These are phyloP conservation scores for Lagopus muta DNA, from an alignment of 2,113 vertebrate genomes.

Conservation along the genomic window DNA sequence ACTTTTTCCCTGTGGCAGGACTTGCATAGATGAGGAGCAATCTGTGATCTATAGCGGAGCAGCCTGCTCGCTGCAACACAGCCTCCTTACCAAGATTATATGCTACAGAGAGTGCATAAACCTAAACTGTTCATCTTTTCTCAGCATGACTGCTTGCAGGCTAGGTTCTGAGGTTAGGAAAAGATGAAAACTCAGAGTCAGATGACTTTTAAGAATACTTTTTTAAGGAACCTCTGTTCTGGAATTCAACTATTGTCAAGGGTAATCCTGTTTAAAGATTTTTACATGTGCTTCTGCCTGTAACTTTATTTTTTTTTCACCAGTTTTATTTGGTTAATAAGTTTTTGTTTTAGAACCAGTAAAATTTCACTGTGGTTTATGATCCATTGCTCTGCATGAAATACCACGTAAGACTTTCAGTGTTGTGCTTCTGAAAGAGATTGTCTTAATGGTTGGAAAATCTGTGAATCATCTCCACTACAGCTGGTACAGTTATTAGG, in stretches of 20 bases:
- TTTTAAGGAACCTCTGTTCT: neutral
- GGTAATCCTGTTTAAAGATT: neutral
- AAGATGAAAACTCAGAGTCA: conserved; percentile 3
- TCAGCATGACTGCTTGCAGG: neutral
- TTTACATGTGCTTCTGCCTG: neutral
- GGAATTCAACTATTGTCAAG: neutral
- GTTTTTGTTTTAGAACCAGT: conserved; percentile 58
- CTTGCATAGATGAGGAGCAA: neutral
- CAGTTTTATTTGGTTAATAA: conserved; percentile 12
- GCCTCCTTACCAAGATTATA: neutral
- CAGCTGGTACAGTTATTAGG: conserved; percentile 20
- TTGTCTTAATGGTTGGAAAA: conserved; percentile 54
- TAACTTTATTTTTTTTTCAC: neutral
- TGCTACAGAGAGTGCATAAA: neutral
- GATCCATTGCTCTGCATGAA: conserved; percentile 26
- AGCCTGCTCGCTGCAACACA: neutral
- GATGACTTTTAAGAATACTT: conserved; percentile 26
- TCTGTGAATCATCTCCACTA: conserved; percentile 48
- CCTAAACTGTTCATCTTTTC: neutral
- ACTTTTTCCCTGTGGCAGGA: neutral
- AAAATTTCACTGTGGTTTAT: conserved; percentile 5
- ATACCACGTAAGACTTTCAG: conserved; percentile 10
- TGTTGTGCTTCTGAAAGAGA: conserved; percentile 37
- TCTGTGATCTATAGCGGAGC: neutral
- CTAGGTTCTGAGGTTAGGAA: neutral